A percentile compares a stretch with the other conserved stretches of the same genome.
phyloP scores from a whole-genome alignment of 2,113 vertebrate genomes.

The Butastur rufipennis region DNA sequence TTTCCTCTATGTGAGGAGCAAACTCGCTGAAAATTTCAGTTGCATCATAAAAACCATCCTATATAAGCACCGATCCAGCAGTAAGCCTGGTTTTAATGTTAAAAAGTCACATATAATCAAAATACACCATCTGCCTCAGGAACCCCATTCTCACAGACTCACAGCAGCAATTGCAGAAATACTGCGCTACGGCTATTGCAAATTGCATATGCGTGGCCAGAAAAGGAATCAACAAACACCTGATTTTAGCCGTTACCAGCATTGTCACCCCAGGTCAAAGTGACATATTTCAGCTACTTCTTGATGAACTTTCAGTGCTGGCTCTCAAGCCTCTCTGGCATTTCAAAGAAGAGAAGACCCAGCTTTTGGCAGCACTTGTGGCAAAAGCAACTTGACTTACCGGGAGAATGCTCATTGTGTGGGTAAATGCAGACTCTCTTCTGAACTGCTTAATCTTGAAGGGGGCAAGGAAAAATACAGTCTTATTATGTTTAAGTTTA shows the following conservation, averaged over 20 bases:
- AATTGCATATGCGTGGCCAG: rapidly evolving
- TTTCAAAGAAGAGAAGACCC: neutral
- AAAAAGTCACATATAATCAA: neutral
- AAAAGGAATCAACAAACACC: neutral
- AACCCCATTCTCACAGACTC: neutral
- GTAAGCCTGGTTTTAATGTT: neutral
- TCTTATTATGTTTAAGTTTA: neutral
- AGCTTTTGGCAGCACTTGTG: neutral
- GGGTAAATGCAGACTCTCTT: neutral
- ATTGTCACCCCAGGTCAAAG: neutral
- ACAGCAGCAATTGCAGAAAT: neutral
- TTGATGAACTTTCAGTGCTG: neutral
- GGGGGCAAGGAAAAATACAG: neutral
- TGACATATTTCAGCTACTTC: neutral
- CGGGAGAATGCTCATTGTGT: neutral
- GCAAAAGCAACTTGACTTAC: neutral
- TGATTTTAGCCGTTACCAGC: neutral
- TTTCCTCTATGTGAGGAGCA: neutral
- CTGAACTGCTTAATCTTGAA: neutral
- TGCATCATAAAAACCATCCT: neutral
- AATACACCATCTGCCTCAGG: neutral
- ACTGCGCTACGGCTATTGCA: neutral
- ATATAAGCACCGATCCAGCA: neutral
- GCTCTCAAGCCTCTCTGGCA: neutral
- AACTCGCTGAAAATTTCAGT: neutral